Evolutionary conservation across 2,113 vertebrate genomes (phyloP).

Genomic region (Calyptommatus sinebrachiatus): DNA sequence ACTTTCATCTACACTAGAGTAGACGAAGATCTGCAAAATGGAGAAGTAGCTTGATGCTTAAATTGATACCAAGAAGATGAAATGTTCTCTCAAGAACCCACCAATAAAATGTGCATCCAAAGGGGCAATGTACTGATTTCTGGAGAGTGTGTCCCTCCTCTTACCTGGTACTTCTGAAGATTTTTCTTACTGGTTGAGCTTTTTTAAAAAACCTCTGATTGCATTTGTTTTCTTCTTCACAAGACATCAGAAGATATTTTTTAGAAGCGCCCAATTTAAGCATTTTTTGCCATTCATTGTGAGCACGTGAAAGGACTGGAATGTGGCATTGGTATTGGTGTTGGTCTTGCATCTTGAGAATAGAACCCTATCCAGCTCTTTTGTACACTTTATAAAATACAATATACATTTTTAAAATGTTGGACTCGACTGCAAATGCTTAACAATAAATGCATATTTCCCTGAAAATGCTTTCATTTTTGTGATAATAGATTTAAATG

Average conservation of each 20-base stretch:
- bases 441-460: conserved; percentile 78
- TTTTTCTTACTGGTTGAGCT: conserved; percentile 57
- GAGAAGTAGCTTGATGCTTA: conserved; percentile 52
- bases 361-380: conserved; percentile 70
- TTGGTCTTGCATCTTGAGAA: conserved; percentile 63
- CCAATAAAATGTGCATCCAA: conserved; percentile 40
- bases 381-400: conserved; percentile 75
- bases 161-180: conserved; percentile 53
- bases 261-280: conserved; percentile 58
- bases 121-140: conserved; percentile 58
- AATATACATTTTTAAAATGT: conserved; percentile 75
- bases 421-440: conserved; percentile 77
- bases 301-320: conserved; percentile 45
- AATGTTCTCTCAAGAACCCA: conserved; percentile 55
- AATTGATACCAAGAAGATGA: conserved; percentile 50
- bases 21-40: conserved; percentile 42
- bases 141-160: conserved; percentile 55
- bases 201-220: conserved; percentile 32
- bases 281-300: conserved; percentile 52
- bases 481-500: conserved; percentile 35
- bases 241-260: conserved; percentile 33
- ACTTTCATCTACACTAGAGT: conserved; percentile 55
- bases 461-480: conserved; percentile 54
- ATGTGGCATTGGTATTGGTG: conserved; percentile 47
- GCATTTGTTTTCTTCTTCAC: conserved; percentile 16